Evolutionary conservation across 2,797 vertebrate species (phyloP).

Genomic region (Xyrichtys novacula): DNA sequence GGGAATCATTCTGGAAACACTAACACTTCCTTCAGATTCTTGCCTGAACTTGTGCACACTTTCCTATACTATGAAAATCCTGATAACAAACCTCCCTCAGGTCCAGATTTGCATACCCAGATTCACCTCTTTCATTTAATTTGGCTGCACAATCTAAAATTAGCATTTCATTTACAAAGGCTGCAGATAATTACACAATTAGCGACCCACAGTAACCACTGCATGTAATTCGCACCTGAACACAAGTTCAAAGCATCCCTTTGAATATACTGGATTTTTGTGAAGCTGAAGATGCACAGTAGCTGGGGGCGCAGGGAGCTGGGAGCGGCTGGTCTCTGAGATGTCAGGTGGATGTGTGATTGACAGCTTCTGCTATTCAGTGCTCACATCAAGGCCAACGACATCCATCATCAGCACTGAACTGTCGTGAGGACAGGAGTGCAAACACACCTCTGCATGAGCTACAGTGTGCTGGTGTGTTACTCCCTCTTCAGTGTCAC

Average conservation of each 20-base stretch:
- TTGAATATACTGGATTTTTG: background rate
- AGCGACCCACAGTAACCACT: background rate
- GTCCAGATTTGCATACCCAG: constrained; percentile 9
- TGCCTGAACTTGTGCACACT: too few species aligned
- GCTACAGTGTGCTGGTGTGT: too few species aligned
- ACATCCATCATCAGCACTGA: background rate
- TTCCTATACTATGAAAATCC: background rate
- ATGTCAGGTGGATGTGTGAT: background rate
- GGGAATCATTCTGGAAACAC: too few species aligned
- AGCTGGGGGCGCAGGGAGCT: background rate
- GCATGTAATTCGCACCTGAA: constrained; percentile 24
- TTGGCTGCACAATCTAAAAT: constrained; percentile 27
- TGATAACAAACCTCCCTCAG: constrained; percentile 1
- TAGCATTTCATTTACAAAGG: constrained; percentile 28
- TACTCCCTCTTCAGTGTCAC: background rate
- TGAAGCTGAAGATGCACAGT: background rate
- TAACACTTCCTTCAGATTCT: too few species aligned
- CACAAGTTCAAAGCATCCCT: constrained; percentile 10
- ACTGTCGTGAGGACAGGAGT: background rate
- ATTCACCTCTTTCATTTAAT: constrained; percentile 31
- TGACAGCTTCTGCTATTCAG: constrained; percentile 5
- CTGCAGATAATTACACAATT: constrained; percentile 39
- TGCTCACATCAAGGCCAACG: background rate
- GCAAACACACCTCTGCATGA: constrained; percentile 1
- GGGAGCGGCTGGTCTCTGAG: background rate